phyloP scores from a whole-genome alignment of 2,888 invertebrate species.

The Lycocerus yunnanus region DNA sequence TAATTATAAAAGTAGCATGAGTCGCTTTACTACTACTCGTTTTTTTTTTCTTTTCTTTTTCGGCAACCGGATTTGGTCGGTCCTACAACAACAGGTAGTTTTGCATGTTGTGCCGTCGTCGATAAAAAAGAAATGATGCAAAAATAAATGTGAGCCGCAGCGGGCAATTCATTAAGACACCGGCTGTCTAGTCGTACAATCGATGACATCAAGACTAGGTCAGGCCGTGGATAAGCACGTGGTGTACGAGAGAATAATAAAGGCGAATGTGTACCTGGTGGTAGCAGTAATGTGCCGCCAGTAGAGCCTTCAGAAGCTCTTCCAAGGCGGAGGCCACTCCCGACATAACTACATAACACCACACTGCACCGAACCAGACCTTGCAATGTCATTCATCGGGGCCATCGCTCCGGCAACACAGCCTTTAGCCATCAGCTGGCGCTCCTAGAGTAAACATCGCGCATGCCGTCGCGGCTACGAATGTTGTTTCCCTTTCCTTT shows the following conservation, averaged over 20 bases:
- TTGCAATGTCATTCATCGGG: slow-evolving; percentile 70
- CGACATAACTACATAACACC: slow-evolving; percentile 41
- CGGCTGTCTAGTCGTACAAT: slow-evolving; percentile 30
- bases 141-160: slow-evolving; percentile 17
- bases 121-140: background rate
- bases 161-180: slow-evolving; percentile 24
- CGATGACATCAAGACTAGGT: slow-evolving; percentile 28
- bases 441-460: slow-evolving; percentile 46
- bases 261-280: slow-evolving; percentile 46
- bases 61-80: background rate
- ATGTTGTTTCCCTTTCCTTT: slow-evolving; percentile 28
- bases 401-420: slow-evolving; percentile 62
- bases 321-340: slow-evolving; percentile 51
- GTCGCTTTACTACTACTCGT: background rate
- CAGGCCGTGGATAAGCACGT: slow-evolving; percentile 20
- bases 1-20: background rate
- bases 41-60: background rate
- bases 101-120: background rate
- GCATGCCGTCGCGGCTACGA: slow-evolving; percentile 35
- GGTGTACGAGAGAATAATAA: slow-evolving; percentile 11
- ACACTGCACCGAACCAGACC: slow-evolving; percentile 58
- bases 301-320: slow-evolving; percentile 55
- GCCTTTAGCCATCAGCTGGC: slow-evolving; percentile 54
- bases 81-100: background rate
- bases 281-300: slow-evolving; percentile 51